Percentiles rank a stretch among this genome's conserved stretches.
Conservation (phyloP, 2,888 invertebrate genomes). For the Hofmannophila pseudospretella region DNA sequence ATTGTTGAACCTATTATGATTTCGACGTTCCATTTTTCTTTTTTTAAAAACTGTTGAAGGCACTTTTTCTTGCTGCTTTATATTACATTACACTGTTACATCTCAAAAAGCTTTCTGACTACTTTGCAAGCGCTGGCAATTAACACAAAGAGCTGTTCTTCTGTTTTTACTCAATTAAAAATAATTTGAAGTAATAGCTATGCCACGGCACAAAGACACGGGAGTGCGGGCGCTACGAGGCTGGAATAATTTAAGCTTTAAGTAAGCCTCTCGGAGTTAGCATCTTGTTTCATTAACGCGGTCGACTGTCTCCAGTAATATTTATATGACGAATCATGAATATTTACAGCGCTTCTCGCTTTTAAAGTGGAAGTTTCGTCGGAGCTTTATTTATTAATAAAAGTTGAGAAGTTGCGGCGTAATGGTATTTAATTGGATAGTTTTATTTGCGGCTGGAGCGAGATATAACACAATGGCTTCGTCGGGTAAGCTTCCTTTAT, state of each 20-base stretch:
- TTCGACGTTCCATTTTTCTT: conserved; percentile 59
- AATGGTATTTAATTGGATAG: conserved; percentile 47
- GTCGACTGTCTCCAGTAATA: conserved; percentile 48
- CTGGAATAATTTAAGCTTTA: conserved; percentile 58
- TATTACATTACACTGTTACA: conserved; percentile 42
- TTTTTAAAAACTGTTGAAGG: conserved; percentile 48
- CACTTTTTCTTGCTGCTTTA: conserved; percentile 45
- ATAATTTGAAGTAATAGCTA: conserved; percentile 69
- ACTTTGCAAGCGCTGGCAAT: conserved; percentile 51
- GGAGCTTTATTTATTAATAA: conserved; percentile 33
- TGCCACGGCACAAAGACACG: conserved; percentile 48
- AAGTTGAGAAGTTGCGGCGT: conserved; percentile 20
- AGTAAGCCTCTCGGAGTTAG: conserved; percentile 49
- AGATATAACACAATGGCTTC: conserved; percentile 16
- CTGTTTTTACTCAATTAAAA: conserved; percentile 71
- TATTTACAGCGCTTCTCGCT: conserved; percentile 45
- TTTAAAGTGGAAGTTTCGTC: conserved; percentile 46
- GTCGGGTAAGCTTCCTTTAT: conserved; percentile 44
- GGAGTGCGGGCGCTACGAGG: conserved; percentile 32
- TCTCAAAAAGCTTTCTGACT: conserved; percentile 47
- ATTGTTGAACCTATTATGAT: conserved; percentile 66
- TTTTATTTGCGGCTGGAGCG: conserved; percentile 36
- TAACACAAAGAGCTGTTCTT: conserved; percentile 57
- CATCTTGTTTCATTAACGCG: conserved; percentile 69
- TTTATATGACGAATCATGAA: conserved; percentile 66